Percentiles rank a stretch among this genome's conserved stretches.
These are phyloP conservation scores for Mamestra brassicae DNA, from an alignment of 2,888 invertebrate species.

Conservation along the genomic window DNA sequence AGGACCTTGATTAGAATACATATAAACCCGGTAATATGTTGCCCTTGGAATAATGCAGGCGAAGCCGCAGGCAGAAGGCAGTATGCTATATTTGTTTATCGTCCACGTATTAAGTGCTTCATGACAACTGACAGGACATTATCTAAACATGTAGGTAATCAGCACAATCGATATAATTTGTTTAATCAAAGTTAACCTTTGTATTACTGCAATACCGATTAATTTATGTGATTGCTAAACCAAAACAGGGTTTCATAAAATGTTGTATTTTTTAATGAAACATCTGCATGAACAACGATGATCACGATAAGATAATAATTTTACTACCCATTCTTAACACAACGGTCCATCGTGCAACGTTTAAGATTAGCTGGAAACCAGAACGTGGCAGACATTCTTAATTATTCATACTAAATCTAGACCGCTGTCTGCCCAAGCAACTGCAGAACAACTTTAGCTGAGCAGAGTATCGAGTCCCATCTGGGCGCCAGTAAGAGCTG, in stretches of 20 bases:
- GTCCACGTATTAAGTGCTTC: not conserved
- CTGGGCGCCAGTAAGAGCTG: slow-evolving; percentile 21
- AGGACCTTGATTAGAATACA: not conserved
- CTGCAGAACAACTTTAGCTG: not conserved
- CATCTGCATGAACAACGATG: too few species aligned
- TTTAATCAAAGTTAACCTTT: not conserved
- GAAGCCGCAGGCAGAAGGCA: not conserved
- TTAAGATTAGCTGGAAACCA: not conserved
- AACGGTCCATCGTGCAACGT: not conserved
- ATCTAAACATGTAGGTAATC: slow-evolving; percentile 1
- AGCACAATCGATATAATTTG: slow-evolving; percentile 9
- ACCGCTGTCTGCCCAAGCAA: not conserved
- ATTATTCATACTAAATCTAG: not conserved
- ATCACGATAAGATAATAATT: too few species aligned
- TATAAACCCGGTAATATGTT: not conserved
- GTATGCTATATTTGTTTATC: not conserved
- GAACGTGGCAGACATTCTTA: not conserved
- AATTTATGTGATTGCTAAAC: not conserved
- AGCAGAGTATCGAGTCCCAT: not conserved
- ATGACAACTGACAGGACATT: not conserved
- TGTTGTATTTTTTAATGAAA: too few species aligned
- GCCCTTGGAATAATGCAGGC: not conserved
- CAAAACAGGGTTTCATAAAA: not conserved
- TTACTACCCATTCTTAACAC: not conserved
- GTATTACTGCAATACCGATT: not conserved